These are phyloP conservation scores for Silurus aristotelis DNA, from an alignment of 2,797 vertebrate species.

Conservation along the genomic window DNA sequence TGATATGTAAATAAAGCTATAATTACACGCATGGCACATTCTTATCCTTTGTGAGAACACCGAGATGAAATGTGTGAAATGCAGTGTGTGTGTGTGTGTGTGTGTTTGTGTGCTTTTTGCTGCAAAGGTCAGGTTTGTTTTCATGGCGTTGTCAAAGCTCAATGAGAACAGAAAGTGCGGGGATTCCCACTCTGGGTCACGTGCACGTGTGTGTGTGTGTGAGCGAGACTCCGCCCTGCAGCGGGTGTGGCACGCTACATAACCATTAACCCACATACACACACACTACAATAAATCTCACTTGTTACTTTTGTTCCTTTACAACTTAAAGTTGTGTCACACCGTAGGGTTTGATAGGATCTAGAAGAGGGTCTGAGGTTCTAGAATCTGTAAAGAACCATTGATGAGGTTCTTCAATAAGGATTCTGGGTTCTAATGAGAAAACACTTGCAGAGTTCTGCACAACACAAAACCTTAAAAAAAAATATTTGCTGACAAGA, in stretches of 20 bases:
- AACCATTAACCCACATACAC: neutral
- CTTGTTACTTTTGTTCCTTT: neutral
- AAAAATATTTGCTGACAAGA: too few relatives aligned
- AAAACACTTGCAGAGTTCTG: too few relatives aligned
- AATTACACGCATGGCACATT: neutral
- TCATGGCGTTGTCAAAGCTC: slow-evolving; percentile 21
- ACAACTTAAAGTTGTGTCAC: neutral
- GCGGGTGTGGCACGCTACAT: slow-evolving; percentile 22
- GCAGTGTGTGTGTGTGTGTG: neutral
- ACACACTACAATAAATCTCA: neutral
- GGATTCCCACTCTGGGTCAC: slow-evolving; percentile 51
- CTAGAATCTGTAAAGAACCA: neutral
- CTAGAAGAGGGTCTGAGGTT: too few relatives aligned
- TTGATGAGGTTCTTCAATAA: neutral
- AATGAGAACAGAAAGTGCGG: slow-evolving; percentile 50
- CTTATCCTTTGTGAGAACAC: neutral
- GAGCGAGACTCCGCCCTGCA: slow-evolving; percentile 12
- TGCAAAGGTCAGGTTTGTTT: neutral
- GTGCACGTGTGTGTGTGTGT: slow-evolving; percentile 18
- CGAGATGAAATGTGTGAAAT: neutral
- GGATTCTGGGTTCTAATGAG: too few relatives aligned
- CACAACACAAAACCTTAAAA: too few relatives aligned
- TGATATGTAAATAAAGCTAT: slow-evolving; percentile 5
- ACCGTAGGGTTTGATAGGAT: neutral
- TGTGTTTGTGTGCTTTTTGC: neutral